Evolutionary conservation across 2,113 vertebrate genomes (phyloP), one percentile per base, ranked within the genome.

Genomic region (Plotosus lineatus): DNA sequence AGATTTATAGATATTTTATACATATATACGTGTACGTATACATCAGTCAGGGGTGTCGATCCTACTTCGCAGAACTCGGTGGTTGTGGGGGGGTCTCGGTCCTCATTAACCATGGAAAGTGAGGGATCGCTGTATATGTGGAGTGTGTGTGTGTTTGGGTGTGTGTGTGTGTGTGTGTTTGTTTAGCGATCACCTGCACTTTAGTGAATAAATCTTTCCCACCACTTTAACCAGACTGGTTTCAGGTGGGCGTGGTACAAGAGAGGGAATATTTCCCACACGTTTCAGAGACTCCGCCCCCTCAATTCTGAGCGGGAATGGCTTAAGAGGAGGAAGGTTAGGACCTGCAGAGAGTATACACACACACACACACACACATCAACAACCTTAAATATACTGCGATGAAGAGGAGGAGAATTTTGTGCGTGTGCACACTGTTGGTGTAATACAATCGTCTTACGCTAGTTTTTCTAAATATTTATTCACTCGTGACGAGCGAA

Each of bases 191-290:
- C n/a, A 97, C 97, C 97, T 96, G 95, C 97, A 98, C 79, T 97
- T 97, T 28, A 98, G 94, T 31, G 95, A 96, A 88, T 98, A 98
- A 81, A 96, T 90, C 84, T 97, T 97, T 15, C 97, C 97, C 48
- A 98, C 94, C 17, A 96, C 92, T 85, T 95, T 98, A 82, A 98
- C 97, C 73, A 98, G 88, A 6, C 95, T 96, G 0, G 94, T 96
- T 26, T 95, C 94, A 0, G 96, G 96, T 0, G 97, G 97, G 51
- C 93, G 95, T 21, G 96, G 96, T 81, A 98, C 93, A 88, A 97
- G 86, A 4, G 96, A 94, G 0, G 96, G 96, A 79, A 96, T 95
- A 33, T 94, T 96, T 31, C 95, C 91, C 6, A 95, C 87, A 19
- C 96, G 90, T 4, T 95, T 94, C 53, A 92, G 93, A 84, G 93